A percentile compares a stretch with the other conserved stretches of the same genome.
phyloP scores from a whole-genome alignment of 2,113 vertebrate species.

The Ciconia maguari region DNA sequence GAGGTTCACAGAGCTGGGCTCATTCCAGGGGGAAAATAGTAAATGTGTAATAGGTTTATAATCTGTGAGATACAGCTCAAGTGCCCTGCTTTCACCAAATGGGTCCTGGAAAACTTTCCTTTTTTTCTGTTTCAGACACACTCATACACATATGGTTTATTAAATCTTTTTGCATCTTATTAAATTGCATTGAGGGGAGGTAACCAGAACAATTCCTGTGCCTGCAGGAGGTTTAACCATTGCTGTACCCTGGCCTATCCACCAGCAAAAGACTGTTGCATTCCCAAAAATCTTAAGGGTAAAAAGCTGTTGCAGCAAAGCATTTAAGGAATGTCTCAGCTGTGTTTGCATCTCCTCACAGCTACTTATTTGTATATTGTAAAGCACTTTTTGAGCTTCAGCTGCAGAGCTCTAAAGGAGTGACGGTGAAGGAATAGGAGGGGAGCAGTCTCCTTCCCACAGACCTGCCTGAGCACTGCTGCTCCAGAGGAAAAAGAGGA shows the following conservation, averaged over 20 bases:
- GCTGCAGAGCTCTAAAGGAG: not conserved
- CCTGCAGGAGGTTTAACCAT: not conserved
- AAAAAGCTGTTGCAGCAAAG: not conserved
- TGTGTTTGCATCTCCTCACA: not conserved
- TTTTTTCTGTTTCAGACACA: not conserved
- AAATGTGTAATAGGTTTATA: conserved; percentile 22
- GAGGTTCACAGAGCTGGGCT: not conserved
- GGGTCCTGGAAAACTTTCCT: not conserved
- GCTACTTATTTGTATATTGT: not conserved
- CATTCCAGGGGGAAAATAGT: not conserved
- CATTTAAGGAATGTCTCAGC: not conserved
- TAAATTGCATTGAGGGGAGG: not conserved
- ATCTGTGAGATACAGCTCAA: conserved; percentile 10
- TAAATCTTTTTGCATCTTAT: not conserved
- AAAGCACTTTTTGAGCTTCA: not conserved
- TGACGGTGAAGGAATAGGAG: not conserved
- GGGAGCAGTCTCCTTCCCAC: not conserved
- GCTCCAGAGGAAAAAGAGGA: not conserved
- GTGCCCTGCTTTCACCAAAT: not conserved
- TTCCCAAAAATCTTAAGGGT: not conserved
- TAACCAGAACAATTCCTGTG: not conserved
- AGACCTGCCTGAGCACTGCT: not conserved
- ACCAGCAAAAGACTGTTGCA: not conserved
- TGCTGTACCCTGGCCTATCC: not conserved
- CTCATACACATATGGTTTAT: not conserved